phyloP scores from a whole-genome alignment of 2,113 vertebrate genomes.

The Redunca redunca region DNA sequence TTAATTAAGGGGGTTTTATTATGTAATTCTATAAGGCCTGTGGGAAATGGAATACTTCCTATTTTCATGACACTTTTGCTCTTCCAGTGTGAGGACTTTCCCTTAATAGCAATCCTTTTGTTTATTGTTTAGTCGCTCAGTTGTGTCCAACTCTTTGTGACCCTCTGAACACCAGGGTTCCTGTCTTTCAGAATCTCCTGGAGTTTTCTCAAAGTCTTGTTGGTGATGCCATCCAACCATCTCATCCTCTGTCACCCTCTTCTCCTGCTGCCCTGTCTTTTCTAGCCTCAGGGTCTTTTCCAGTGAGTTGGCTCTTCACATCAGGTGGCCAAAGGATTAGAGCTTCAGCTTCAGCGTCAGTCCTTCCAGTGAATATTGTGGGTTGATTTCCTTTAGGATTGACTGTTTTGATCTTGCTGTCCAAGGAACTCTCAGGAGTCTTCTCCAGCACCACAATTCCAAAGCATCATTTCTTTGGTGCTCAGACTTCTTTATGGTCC shows the following conservation, averaged over 20 bases:
- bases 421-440: background rate
- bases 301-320: background rate
- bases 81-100: background rate
- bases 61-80: constrained; percentile 7
- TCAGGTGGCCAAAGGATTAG: background rate
- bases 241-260: background rate
- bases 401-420: background rate
- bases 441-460: background rate
- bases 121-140: background rate
- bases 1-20: background rate
- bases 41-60: background rate
- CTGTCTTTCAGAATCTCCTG: background rate
- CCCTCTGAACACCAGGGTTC: background rate
- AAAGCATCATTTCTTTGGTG: background rate
- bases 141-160: background rate
- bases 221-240: background rate
- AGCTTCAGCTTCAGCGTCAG: background rate
- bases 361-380: background rate
- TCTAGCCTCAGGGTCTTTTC: background rate
- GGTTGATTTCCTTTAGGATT: background rate
- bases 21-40: background rate
- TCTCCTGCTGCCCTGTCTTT: background rate
- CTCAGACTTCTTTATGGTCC: background rate
- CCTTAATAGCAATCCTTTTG: background rate
- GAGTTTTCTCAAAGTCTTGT: background rate